phyloP scores from a whole-genome alignment of 2,113 vertebrate genomes.

The Lycaon pictus region DNA sequence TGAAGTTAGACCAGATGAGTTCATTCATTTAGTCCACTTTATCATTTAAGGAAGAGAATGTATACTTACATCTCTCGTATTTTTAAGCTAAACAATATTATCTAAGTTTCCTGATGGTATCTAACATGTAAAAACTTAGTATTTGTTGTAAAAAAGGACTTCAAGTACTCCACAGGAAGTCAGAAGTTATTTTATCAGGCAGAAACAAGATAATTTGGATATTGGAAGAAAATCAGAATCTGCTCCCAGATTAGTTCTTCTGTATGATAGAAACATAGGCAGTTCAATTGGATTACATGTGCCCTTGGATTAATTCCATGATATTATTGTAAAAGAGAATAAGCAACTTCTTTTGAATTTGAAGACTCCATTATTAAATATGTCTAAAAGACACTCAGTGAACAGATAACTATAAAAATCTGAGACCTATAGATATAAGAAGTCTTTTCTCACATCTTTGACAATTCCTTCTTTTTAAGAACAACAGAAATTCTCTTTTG shows the following conservation, averaged over 20 bases:
- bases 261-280: not conserved
- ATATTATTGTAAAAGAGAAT: not conserved
- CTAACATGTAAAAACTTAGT: not conserved
- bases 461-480: not conserved
- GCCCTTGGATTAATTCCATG: conserved; percentile 61
- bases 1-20: not conserved
- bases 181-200: conserved; percentile 40
- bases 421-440: not conserved
- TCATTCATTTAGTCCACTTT: not conserved
- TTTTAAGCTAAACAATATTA: not conserved
- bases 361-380: not conserved
- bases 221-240: conserved; percentile 57
- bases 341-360: conserved; percentile 44
- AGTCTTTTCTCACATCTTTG: not conserved
- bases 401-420: not conserved
- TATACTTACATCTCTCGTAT: not conserved
- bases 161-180: not conserved
- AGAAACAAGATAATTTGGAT: conserved; percentile 42
- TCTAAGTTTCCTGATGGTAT: not conserved
- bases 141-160: not conserved
- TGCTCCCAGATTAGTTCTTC: conserved; percentile 33
- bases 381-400: not conserved
- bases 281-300: conserved; percentile 61
- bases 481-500: conserved; percentile 40
- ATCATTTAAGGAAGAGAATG: not conserved